Conservation (phyloP, 2,113 vertebrate genomes). For the Hirundichthys speculiger region DNA sequence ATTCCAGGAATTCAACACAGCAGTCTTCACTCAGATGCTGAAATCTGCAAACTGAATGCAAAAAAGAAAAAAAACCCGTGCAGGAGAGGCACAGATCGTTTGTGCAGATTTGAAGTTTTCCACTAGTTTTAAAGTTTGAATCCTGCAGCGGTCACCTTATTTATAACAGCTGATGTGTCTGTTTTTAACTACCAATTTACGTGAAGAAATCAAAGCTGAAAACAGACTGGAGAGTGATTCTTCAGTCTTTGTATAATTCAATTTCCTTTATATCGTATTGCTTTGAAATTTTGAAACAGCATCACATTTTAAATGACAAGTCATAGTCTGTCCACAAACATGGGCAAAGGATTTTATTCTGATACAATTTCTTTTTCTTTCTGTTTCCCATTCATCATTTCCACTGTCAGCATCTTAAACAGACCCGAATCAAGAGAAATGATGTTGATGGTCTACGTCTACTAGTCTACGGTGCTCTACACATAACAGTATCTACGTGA, state of each 20-base stretch:
- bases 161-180: constrained; percentile 28
- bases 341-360: constrained; percentile 75
- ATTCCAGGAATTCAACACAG: too few relatives aligned
- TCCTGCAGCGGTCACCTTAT: constrained; percentile 35
- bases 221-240: constrained; percentile 54
- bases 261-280: constrained; percentile 79
- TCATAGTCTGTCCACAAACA: constrained; percentile 72
- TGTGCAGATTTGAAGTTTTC: constrained; percentile 33
- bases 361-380: constrained; percentile 63
- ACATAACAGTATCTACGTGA: constrained; percentile 65
- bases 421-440: constrained; percentile 71
- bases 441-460: constrained; percentile 48
- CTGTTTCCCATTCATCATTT: constrained; percentile 39
- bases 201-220: constrained; percentile 45
- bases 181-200: constrained; percentile 24
- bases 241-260: constrained; percentile 74
- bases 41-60: neutral
- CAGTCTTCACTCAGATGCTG: too few relatives aligned
- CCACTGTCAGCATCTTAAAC: constrained; percentile 46
- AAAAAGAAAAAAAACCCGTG: constrained; percentile 15
- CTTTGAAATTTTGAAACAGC: constrained; percentile 75
- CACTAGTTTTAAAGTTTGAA: constrained; percentile 40
- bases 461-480: constrained; percentile 61
- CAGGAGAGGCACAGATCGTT: too few relatives aligned
- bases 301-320: constrained; percentile 75